A percentile compares a stretch with the other conserved stretches of the same genome.
Evolutionary conservation across 2,797 vertebrate species (phyloP).

Genomic region (Phyllotis vaccarum): DNA sequence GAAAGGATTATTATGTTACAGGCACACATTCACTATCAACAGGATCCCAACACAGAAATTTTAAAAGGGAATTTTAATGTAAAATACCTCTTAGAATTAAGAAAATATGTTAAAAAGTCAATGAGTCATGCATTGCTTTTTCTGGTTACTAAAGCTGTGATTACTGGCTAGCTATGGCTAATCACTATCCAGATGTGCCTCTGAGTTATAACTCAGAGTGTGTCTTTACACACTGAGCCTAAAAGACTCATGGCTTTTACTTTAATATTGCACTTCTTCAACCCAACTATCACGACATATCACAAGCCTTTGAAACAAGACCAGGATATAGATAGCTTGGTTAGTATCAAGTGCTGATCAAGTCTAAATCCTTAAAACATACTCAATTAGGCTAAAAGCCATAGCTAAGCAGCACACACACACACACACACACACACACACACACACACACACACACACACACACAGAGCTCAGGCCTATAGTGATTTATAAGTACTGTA

Average conservation of each 20-base stretch:
- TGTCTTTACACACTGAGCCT: slow-evolving; percentile 94
- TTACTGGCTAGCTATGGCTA: neutral
- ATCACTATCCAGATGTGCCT: slow-evolving; percentile 89
- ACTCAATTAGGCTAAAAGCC: neutral
- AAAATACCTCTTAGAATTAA: slow-evolving; percentile 56
- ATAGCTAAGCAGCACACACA: neutral
- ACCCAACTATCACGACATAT: slow-evolving; percentile 92
- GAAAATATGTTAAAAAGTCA: slow-evolving; percentile 39
- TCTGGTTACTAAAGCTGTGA: neutral
- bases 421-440: neutral
- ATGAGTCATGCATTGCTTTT: slow-evolving; percentile 20
- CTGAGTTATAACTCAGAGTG: slow-evolving; percentile 97
- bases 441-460: neutral
- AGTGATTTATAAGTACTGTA: neutral
- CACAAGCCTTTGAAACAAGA: slow-evolving; percentile 85
- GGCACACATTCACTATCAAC: slow-evolving; percentile 44
- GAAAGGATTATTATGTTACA: neutral
- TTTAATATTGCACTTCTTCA: slow-evolving; percentile 94
- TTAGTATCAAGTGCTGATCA: slow-evolving; percentile 95
- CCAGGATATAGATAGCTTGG: slow-evolving; percentile 90
- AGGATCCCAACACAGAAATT: slow-evolving; percentile 27
- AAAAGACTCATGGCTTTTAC: slow-evolving; percentile 93
- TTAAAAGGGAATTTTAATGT: slow-evolving; percentile 26
- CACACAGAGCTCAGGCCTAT: neutral
- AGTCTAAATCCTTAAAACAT: slow-evolving; percentile 46